These are phyloP conservation scores for Rostratula benghalensis DNA, from an alignment of 2,113 vertebrate species.

Conservation along the genomic window DNA sequence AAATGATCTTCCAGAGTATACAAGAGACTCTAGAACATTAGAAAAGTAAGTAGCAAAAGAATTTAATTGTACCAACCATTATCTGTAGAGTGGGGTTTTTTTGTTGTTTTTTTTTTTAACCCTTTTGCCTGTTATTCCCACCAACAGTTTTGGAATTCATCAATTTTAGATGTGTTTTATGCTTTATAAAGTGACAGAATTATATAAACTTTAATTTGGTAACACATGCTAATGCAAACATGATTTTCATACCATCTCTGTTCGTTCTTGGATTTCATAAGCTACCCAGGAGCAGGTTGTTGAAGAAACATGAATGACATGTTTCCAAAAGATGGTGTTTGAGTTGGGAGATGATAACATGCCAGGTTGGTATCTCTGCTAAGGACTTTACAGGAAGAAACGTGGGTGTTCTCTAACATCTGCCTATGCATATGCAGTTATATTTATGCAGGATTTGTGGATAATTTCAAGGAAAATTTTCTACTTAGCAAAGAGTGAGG, in stretches of 20 bases:
- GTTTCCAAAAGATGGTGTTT: constrained; percentile 35
- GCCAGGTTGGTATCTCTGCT: neutral
- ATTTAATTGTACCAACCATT: neutral
- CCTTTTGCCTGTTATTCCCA: neutral
- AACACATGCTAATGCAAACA: neutral
- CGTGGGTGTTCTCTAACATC: constrained; percentile 38
- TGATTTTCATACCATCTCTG: neutral
- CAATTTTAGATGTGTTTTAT: neutral
- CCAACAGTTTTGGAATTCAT: neutral
- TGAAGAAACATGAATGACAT: constrained; percentile 48
- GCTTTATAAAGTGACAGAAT: neutral
- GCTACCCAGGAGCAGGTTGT: constrained; percentile 27
- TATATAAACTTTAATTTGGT: neutral
- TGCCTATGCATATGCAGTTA: constrained; percentile 24
- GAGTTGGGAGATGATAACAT: neutral
- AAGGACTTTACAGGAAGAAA: constrained; percentile 23
- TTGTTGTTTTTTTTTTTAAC: neutral
- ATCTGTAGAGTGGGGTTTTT: neutral
- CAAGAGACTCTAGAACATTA: constrained; percentile 83
- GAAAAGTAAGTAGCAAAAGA: constrained; percentile 84
- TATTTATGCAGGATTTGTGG: constrained; percentile 23
- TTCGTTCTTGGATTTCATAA: constrained; percentile 26
- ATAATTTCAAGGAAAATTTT: neutral
- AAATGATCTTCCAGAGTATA: constrained; percentile 87
- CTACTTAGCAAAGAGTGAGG: neutral